A percentile compares a stretch with the other conserved stretches of the same genome.
phyloP scores from a whole-genome alignment of 2,888 invertebrate species.

The Biston betularia region DNA sequence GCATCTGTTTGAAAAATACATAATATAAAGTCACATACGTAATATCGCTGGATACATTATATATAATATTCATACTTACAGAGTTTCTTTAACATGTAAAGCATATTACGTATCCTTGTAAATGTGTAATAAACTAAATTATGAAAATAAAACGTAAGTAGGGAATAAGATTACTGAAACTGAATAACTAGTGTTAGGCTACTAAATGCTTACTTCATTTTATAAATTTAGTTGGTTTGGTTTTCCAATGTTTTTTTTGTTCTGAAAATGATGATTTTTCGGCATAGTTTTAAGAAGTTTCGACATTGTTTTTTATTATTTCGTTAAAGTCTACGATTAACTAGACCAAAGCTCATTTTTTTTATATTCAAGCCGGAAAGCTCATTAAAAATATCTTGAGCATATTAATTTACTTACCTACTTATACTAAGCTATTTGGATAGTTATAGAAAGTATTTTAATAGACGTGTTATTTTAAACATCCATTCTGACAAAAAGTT shows the following conservation, averaged over 20 bases:
- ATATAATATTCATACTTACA: not conserved
- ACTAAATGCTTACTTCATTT: conserved; percentile 11
- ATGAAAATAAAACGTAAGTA: conserved; percentile 11
- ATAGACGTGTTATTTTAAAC: not conserved
- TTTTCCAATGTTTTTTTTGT: conserved; percentile 8
- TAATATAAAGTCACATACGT: not conserved
- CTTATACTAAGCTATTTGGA: not conserved
- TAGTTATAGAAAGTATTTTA: not conserved
- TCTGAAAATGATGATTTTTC: conserved; percentile 4
- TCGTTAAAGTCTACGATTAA: conserved; percentile 54
- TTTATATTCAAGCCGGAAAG: conserved; percentile 47
- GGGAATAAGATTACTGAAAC: conserved; percentile 39
- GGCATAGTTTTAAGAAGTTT: conserved; percentile 34
- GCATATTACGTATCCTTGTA: conserved; percentile 13
- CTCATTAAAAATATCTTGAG: not conserved
- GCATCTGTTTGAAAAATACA: not conserved
- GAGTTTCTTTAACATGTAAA: not conserved
- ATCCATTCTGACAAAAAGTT: conserved; percentile 1
- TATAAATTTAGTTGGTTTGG: not conserved
- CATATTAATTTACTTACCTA: not conserved
- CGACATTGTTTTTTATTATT: conserved; percentile 48
- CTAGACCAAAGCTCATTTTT: conserved; percentile 77
- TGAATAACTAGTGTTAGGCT: conserved; percentile 43
- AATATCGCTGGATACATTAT: not conserved
- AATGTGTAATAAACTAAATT: conserved; percentile 32